phyloP scores from a whole-genome alignment of 2,888 invertebrate genomes.

The Drosophila neoperkinsi region DNA sequence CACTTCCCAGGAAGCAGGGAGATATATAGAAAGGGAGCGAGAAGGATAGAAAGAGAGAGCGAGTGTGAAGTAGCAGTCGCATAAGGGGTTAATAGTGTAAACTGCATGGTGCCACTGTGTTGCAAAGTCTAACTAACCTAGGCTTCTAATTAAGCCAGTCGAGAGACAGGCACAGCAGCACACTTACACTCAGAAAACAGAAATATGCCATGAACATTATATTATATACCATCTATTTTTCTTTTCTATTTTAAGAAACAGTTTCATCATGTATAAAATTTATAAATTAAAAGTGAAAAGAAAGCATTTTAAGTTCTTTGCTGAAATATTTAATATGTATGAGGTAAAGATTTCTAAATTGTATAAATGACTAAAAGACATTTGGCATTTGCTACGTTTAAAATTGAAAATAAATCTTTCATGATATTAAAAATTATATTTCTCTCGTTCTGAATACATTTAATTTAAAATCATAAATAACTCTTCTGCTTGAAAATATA shows the following conservation, averaged over 20 bases:
- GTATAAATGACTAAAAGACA: neutral
- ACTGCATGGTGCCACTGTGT: conserved; percentile 73
- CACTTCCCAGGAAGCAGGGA: conserved; percentile 6
- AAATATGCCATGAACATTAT: neutral
- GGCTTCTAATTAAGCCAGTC: conserved; percentile 72
- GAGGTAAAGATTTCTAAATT: neutral
- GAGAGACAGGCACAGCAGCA: conserved; percentile 21
- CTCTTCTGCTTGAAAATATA: neutral
- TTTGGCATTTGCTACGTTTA: neutral
- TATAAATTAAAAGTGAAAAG: neutral
- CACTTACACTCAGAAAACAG: neutral
- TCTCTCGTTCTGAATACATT: neutral
- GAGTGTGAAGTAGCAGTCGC: conserved; percentile 43
- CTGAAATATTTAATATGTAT: neutral
- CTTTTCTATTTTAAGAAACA: neutral
- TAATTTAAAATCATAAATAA: neutral
- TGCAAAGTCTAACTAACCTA: conserved; percentile 65
- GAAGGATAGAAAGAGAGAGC: neutral
- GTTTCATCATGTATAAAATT: neutral
- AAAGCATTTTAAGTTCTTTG: neutral
- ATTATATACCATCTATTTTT: neutral
- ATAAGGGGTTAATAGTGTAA: conserved; percentile 79
- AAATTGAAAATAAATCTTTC: neutral
- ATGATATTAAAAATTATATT: neutral
- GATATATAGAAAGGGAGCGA: conserved; percentile 1